Base-by-base conservation (phyloP, 2,113 vertebrate species). In the Microtus ochrogaster region DNA sequence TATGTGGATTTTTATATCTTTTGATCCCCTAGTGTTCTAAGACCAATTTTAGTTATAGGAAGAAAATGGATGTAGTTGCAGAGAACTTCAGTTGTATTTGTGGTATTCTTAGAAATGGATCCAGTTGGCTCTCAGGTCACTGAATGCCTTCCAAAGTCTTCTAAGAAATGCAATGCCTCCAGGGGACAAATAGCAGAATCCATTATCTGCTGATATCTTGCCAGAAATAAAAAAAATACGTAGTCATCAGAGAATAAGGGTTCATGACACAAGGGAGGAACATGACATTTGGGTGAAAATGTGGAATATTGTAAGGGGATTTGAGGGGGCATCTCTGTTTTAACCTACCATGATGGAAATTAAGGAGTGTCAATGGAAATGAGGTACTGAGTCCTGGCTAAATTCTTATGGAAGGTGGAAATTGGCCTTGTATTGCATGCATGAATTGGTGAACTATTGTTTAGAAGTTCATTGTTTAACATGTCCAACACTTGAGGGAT, bases 391-490 rank as follows among this genome's bases (percentile, higher is more conserved):
- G n/a, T 92, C 58, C 76, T 66, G 94, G n/a, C 39, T 91, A 92
- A 68, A 86, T 52, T 82, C 19, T 47, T 61, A 70, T 22, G 89
- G 24, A 87, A 87, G 3, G 24, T 33, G 78, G 17, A 95, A 52
- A 52, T 66, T 84, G 78, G 39, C 49, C 36, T 84, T 93, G 30
- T 13, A 44, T 7, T 76, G 55, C 90, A 90, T 81, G 44, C 2
- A 26, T 85, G 74, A 84, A 82, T 86, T 90, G 58, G 36, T 94
- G 61, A 92, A 16, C 19, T 87, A 26, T 58, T 93, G 14, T 94
- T 97, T 73, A 58, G 76, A 96, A 96, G 81, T 1, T 55, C 17
- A 41, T 74, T 91, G n/a, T 68, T 58, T 86, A 19, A 90, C 90
- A 84, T 58, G 2, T 84, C 28, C 65, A 47, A 76, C n/a, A 47